These are phyloP conservation scores for Leuciscus idus DNA, from an alignment of 2,113 vertebrate species.

Conservation along the genomic window DNA sequence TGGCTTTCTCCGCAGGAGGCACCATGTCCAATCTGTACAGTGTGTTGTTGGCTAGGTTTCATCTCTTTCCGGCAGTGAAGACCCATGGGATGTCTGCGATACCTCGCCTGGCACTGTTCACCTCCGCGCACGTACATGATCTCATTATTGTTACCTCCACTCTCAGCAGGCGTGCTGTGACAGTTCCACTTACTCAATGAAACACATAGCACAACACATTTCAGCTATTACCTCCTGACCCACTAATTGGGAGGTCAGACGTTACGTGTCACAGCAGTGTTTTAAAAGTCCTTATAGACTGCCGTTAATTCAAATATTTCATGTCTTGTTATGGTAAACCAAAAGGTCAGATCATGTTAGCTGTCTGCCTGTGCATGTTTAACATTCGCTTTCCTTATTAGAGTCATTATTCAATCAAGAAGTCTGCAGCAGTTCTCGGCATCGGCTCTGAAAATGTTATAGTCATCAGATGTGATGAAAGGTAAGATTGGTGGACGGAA, in stretches of 20 bases:
- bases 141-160: not conserved
- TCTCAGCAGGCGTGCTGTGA: not conserved
- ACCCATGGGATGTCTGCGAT: slow-evolving; percentile 69
- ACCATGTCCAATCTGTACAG: slow-evolving; percentile 77
- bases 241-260: slow-evolving; percentile 19
- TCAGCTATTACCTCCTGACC: slow-evolving; percentile 33
- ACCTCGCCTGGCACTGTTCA: slow-evolving; percentile 72
- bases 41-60: slow-evolving; percentile 70
- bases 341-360: slow-evolving; percentile 23
- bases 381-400: slow-evolving; percentile 45
- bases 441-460: slow-evolving; percentile 74
- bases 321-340: slow-evolving; percentile 20
- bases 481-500: slow-evolving; percentile 56
- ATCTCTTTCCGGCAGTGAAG: slow-evolving; percentile 76
- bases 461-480: slow-evolving; percentile 76
- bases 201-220: slow-evolving; percentile 31
- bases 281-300: slow-evolving; percentile 23
- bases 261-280: slow-evolving; percentile 18
- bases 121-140: slow-evolving; percentile 72
- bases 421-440: slow-evolving; percentile 69
- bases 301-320: not conserved
- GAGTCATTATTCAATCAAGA: slow-evolving; percentile 78
- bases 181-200: slow-evolving; percentile 28
- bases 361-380: slow-evolving; percentile 16
- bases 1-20: slow-evolving; percentile 64